Conservation (phyloP, 2,797 vertebrate species). For the Sebastes hopkinsi region DNA sequence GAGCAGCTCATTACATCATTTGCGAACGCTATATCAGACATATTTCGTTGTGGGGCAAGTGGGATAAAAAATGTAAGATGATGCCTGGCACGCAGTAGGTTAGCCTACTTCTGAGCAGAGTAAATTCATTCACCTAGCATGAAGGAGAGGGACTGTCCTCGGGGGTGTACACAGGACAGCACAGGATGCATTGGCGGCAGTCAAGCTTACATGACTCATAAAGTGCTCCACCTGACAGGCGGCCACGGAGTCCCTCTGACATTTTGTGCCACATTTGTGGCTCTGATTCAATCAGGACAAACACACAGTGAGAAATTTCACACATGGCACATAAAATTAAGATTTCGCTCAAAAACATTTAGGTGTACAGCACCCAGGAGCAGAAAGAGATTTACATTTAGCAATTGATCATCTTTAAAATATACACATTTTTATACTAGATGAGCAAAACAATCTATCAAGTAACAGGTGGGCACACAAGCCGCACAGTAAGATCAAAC, state of each 20-base stretch:
- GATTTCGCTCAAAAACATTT: background rate
- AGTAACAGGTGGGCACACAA: background rate
- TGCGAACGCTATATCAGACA: constrained; percentile 1
- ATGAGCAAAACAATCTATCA: background rate
- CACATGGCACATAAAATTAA: constrained; percentile 1
- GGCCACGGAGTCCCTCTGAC: constrained; percentile 46
- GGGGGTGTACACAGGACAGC: constrained; percentile 53
- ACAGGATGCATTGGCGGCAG: constrained; percentile 67
- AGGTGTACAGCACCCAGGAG: background rate
- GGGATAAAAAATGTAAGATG: constrained; percentile 4
- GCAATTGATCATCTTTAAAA: background rate
- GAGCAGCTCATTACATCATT: constrained; percentile 38
- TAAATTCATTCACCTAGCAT: constrained; percentile 57
- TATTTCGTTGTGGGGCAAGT: background rate
- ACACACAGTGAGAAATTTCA: constrained; percentile 7
- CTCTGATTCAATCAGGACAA: constrained; percentile 18
- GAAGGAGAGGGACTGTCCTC: constrained; percentile 55
- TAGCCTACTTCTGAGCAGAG: constrained; percentile 56
- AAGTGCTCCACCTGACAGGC: constrained; percentile 63
- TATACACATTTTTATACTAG: background rate
- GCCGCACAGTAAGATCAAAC: background rate
- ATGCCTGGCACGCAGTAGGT: constrained; percentile 17
- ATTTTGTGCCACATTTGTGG: constrained; percentile 32
- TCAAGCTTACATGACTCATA: constrained; percentile 60
- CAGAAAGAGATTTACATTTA: background rate